Conservation (phyloP, 1,140 invertebrate species). For the Hycleus phaleratus region DNA sequence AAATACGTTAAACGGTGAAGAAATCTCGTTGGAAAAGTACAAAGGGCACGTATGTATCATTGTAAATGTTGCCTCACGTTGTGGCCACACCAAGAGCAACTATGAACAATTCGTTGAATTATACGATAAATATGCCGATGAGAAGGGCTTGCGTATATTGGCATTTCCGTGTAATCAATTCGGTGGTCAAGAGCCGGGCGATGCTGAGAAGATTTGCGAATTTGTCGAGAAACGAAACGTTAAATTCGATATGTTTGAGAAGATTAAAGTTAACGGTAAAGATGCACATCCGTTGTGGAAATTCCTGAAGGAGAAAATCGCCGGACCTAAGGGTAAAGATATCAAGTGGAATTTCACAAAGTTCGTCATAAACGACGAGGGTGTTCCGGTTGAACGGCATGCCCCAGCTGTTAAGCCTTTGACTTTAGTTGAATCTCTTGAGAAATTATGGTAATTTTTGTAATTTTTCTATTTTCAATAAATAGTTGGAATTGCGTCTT, state of each 20-base stretch:
- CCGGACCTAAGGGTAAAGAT: conserved; percentile 6
- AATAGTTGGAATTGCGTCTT: no score
- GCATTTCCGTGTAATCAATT: conserved; percentile 94
- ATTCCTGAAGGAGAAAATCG: conserved; percentile 48
- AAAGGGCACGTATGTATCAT: conserved; percentile 61
- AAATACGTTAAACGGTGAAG: conserved; percentile 61
- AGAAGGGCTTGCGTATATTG: conserved; percentile 60
- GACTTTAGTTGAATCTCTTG: conserved; percentile 53
- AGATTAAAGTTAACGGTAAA: conserved; percentile 81
- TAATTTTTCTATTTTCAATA: neutral
- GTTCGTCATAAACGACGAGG: conserved; percentile 81
- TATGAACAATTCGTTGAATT: conserved; percentile 66
- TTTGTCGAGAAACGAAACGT: conserved; percentile 62
- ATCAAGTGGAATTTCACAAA: conserved; percentile 98
- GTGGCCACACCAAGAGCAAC: conserved; percentile 69
- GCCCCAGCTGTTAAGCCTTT: conserved; percentile 64
- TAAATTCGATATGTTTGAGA: conserved; percentile 69
- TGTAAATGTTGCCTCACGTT: conserved; percentile 80
- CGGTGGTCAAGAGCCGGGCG: conserved; percentile 69
- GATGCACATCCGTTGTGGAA: conserved; percentile 76
- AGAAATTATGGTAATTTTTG: conserved; percentile 47
- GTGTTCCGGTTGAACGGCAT: conserved; percentile 72
- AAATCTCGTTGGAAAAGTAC: conserved; percentile 63
- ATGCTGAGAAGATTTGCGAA: conserved; percentile 59
- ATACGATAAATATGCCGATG: conserved; percentile 59